phyloP scores from a whole-genome alignment of 2,888 invertebrate species.

The Melolontha melolontha region DNA sequence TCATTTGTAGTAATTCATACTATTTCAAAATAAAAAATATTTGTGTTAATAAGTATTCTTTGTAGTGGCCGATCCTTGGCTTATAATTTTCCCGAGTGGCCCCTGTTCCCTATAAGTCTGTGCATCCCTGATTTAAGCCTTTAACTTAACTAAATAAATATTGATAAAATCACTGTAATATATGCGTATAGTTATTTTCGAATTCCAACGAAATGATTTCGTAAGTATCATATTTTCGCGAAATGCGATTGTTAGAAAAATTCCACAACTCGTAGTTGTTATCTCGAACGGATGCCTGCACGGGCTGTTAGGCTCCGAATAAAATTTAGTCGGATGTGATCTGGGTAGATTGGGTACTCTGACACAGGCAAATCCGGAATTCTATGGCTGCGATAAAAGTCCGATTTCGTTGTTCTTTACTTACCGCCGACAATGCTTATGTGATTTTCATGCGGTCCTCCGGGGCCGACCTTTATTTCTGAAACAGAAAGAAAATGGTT shows the following conservation, averaged over 20 bases:
- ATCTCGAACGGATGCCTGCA: slow-evolving; percentile 9
- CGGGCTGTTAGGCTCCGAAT: slow-evolving; percentile 20
- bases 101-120: too few relatives aligned
- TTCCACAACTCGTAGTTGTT: slow-evolving; percentile 12
- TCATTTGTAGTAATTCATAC: too few relatives aligned
- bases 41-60: too few relatives aligned
- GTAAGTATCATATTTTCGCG: not conserved
- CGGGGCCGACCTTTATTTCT: slow-evolving; percentile 66
- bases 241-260: not conserved
- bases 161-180: too few relatives aligned
- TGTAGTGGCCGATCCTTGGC: too few relatives aligned
- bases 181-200: not conserved
- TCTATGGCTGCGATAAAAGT: slow-evolving; percentile 22
- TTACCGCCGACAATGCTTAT: slow-evolving; percentile 66
- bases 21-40: too few relatives aligned
- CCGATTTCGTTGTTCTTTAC: slow-evolving; percentile 45
- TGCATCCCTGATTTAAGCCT: too few relatives aligned
- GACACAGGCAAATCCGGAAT: not conserved
- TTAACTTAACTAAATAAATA: too few relatives aligned
- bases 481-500: slow-evolving; percentile 55
- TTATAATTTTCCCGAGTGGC: too few relatives aligned
- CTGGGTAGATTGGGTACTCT: slow-evolving; percentile 8
- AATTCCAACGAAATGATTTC: slow-evolving; percentile 3
- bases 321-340: slow-evolving; percentile 22
- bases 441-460: slow-evolving; percentile 64